phyloP scores from a whole-genome alignment of 2,888 invertebrate species.

The Ganaspis brasiliensis region DNA sequence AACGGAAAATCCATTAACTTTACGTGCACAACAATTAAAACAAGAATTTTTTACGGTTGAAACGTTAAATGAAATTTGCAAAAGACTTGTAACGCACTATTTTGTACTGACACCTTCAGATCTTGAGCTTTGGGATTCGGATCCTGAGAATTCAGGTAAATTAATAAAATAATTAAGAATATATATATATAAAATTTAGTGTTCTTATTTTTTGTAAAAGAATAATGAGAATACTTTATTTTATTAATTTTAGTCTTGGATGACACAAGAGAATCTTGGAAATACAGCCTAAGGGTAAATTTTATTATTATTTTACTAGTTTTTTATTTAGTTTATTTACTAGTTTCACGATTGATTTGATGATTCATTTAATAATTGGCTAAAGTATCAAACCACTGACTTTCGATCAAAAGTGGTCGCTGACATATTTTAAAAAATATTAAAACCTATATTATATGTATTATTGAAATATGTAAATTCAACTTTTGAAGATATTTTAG shows the following conservation, averaged over 20 bases:
- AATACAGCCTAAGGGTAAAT: constrained; percentile 92
- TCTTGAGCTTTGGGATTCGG: constrained; percentile 92
- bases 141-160: constrained; percentile 93
- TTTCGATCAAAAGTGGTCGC: no score
- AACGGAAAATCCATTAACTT: constrained; percentile 76
- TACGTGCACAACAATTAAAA: constrained; percentile 87
- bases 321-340: no score
- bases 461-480: no score
- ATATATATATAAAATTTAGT: no score
- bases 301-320: constrained; percentile 30
- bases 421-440: no score
- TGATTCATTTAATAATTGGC: no score
- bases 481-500: no score
- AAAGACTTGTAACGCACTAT: constrained; percentile 92
- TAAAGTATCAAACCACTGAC: no score
- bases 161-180: not conserved
- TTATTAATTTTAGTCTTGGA: constrained; percentile 83
- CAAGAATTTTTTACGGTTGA: constrained; percentile 89
- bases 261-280: constrained; percentile 96
- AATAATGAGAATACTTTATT: constrained; percentile 44
- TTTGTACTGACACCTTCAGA: constrained; percentile 92
- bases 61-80: constrained; percentile 90
- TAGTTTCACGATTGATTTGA: no score
- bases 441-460: no score
- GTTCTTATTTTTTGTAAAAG: constrained; percentile 17